Evolutionary conservation across 2,888 invertebrate species (phyloP).

Genomic region (Drosophila borborema): DNA sequence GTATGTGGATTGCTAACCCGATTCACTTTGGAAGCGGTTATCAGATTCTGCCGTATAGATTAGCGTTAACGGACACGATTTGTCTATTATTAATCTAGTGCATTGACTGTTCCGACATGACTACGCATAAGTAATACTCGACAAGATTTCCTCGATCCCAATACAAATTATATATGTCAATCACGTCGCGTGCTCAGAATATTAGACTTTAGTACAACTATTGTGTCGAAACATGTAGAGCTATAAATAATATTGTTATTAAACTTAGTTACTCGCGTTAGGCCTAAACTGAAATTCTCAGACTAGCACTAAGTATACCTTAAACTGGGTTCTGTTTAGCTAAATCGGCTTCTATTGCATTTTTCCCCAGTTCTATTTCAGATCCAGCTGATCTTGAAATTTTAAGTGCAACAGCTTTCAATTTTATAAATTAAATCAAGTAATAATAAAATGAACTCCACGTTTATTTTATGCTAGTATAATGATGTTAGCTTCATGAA

Average conservation of each 20-base stretch:
- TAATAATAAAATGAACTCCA: not conserved
- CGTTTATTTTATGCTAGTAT: not conserved
- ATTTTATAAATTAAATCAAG: constrained; percentile 7
- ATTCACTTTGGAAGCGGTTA: constrained; percentile 14
- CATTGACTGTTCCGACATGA: constrained; percentile 9
- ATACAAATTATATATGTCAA: constrained; percentile 6
- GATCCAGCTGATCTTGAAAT: constrained; percentile 24
- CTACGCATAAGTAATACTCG: constrained; percentile 5
- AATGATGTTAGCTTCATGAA: not conserved
- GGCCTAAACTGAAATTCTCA: not conserved
- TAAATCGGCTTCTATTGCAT: constrained; percentile 1
- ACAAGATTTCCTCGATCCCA: not conserved
- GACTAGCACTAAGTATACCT: not conserved
- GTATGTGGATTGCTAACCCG: constrained; percentile 34
- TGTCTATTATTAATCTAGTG: constrained; percentile 18
- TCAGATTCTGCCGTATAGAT: constrained; percentile 12
- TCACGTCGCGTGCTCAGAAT: constrained; percentile 37
- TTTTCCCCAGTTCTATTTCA: not conserved
- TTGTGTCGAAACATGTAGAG: constrained; percentile 13
- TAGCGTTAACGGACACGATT: constrained; percentile 31
- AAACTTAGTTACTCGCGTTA: constrained; percentile 1
- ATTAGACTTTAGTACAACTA: not conserved
- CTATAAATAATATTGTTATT: not conserved
- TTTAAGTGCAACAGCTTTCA: constrained; percentile 5
- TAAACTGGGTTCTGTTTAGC: not conserved